These are phyloP conservation scores for Octopus sinensis DNA, from an alignment of 1,140 invertebrate genomes.

Conservation along the genomic window DNA sequence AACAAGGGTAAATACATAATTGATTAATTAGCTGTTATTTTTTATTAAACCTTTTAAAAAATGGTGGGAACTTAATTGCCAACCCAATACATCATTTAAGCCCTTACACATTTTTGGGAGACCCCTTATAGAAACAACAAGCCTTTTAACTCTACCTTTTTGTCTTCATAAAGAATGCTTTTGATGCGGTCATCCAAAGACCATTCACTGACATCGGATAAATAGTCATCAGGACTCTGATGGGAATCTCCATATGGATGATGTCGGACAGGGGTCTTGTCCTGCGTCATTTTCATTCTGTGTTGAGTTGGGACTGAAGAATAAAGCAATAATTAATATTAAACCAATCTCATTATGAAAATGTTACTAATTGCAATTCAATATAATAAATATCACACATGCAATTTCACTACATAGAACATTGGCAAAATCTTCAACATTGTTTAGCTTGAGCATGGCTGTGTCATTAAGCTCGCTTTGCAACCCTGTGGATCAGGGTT, in stretches of 20 bases:
- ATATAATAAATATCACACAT: too few relatives aligned
- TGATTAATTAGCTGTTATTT: too few relatives aligned
- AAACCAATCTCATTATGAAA: too few relatives aligned
- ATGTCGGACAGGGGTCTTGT: constrained; percentile 22
- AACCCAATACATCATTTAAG: not conserved
- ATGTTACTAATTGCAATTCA: too few relatives aligned
- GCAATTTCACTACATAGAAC: too few relatives aligned
- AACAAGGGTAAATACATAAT: too few relatives aligned
- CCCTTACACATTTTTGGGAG: not conserved
- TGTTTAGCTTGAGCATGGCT: too few relatives aligned
- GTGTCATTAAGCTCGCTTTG: too few relatives aligned
- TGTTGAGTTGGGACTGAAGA: constrained; percentile 14
- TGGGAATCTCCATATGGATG: constrained; percentile 52
- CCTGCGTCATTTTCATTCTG: not conserved
- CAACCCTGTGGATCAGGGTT: too few relatives aligned
- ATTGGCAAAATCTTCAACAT: too few relatives aligned
- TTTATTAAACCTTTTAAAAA: not conserved
- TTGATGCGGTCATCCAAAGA: constrained; percentile 49
- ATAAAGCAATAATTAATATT: not conserved
- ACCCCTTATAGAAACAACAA: not conserved
- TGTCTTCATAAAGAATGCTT: constrained; percentile 40
- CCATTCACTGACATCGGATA: constrained; percentile 50
- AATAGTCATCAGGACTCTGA: constrained; percentile 26
- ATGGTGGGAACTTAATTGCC: not conserved
- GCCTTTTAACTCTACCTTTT: not conserved